Base-by-base conservation (phyloP, 2,888 invertebrate genomes). In the Temnothorax ravouxi region DNA sequence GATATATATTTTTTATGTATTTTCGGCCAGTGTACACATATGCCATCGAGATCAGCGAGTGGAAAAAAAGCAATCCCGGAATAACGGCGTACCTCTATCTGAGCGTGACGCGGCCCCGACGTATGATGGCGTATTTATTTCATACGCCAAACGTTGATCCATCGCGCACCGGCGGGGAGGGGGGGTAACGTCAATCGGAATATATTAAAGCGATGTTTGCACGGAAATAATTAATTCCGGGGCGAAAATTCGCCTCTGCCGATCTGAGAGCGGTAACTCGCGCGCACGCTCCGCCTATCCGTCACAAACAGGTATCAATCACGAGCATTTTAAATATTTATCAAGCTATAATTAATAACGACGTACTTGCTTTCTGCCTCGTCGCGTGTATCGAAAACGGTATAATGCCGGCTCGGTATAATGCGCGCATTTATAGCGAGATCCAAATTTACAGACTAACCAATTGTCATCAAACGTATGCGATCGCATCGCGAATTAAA, bases 121-220 rank as follows among this genome's bases (percentile, higher is more conserved):
- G 84, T 87, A 89, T 88, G 86, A 86, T 87, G 86, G 84, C 72
- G 89, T 88, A 87, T 90, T 90, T 89, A 89, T 88, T 88, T 87
- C 87, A 87, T 87, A 85, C 84, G 84, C 83, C 86, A 86, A 86
- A 88, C 83, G 87, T 86, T 86, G 89, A 84, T 75, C 85, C 87
- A 83, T 84, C 89, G 86, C 80, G 84, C 86, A 52, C 66, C 61
- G 72, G 25, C 4, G n/a, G 8, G 2, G 8, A 29, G 66, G 64
- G 83, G 74, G 66, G 85, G 81, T 83, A 89, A 86, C 92, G 89
- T 91, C 91, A 92, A 93, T 92, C 91, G 91, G 91, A 93, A 93
- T 93, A 92, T 92, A 92, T 93, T 92, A 92, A 93, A 93, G 88
- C 90, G 90, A 92, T 93, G 92, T 94, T 94, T 93, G 92, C 90